These are phyloP conservation scores for Meteorus cinctellus DNA, from an alignment of 2,888 invertebrate genomes.

Conservation along the genomic window DNA sequence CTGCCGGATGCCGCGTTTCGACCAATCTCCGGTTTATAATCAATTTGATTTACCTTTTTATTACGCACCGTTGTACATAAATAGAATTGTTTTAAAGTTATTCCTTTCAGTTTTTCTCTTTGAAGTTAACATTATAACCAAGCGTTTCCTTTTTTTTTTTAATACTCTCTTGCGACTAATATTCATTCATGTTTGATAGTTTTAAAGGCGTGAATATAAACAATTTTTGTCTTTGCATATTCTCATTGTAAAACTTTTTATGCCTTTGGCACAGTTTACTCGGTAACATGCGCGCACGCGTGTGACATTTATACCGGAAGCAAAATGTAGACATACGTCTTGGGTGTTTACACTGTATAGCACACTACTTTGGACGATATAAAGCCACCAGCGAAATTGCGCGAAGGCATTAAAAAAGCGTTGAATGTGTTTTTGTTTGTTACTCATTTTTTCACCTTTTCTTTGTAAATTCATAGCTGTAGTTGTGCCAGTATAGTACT, in stretches of 20 bases:
- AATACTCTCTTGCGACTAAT: neutral
- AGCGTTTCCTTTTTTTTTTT: neutral
- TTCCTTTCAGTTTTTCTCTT: neutral
- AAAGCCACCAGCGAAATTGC: conserved; percentile 11
- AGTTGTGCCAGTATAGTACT: neutral
- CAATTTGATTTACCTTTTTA: conserved; percentile 67
- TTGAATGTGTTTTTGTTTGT: conserved; percentile 1
- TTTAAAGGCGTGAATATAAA: neutral
- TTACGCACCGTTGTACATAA: conserved; percentile 45
- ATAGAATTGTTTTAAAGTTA: neutral
- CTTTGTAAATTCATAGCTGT: conserved; percentile 17
- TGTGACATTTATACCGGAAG: conserved; percentile 25
- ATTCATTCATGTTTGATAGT: neutral
- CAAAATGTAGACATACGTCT: conserved; percentile 19
- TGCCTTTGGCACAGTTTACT: conserved; percentile 13
- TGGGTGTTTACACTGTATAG: conserved; percentile 6
- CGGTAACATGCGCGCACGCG: conserved; percentile 9
- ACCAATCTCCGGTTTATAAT: conserved; percentile 60
- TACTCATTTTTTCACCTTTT: neutral
- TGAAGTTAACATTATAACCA: neutral
- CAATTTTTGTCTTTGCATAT: neutral
- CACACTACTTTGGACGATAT: neutral
- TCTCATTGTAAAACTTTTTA: conserved; percentile 45
- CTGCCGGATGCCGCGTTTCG: conserved; percentile 26
- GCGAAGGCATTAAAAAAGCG: conserved; percentile 7